Percentiles rank a stretch among this genome's conserved stretches.
phyloP scores from a whole-genome alignment of 2,888 invertebrate genomes.

The Blomia tropicalis region DNA sequence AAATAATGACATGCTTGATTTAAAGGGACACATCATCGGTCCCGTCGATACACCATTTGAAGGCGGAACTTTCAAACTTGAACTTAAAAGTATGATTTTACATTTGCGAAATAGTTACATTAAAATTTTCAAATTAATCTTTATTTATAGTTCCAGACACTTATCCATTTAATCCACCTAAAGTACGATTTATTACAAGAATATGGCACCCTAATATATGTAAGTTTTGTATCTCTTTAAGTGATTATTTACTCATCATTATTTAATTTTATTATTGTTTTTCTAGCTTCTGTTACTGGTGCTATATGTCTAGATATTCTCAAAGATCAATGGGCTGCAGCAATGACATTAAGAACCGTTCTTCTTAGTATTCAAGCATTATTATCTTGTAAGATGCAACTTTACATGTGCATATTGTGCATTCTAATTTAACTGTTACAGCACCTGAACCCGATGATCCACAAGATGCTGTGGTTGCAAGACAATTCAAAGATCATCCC shows the following conservation, averaged over 20 bases:
- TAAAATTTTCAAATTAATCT: neutral
- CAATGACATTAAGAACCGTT: constrained; percentile 90
- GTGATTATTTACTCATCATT: neutral
- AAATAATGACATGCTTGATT: constrained; percentile 74
- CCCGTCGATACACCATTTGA: constrained; percentile 97
- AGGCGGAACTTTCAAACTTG: constrained; percentile 78
- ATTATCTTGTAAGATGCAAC: constrained; percentile 47
- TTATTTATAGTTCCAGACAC: constrained; percentile 66
- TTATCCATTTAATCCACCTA: constrained; percentile 98
- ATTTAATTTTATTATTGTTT: neutral
- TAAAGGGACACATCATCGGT: constrained; percentile 87
- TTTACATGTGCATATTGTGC: too few relatives aligned
- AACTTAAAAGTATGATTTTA: constrained; percentile 49
- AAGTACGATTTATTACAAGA: constrained; percentile 89
- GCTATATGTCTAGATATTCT: constrained; percentile 97
- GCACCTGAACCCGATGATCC: constrained; percentile 86
- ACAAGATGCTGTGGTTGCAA: constrained; percentile 83
- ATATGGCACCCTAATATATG: constrained; percentile 99
- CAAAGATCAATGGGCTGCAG: constrained; percentile 97
- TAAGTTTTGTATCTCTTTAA: neutral
- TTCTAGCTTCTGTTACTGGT: constrained; percentile 64
- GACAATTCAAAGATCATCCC: constrained; percentile 77
- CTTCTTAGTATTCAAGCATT: constrained; percentile 86
- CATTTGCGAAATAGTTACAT: neutral
- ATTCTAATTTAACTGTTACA: neutral